phyloP scores from a whole-genome alignment of 2,113 vertebrate species.

The Limnothrissa miodon region DNA sequence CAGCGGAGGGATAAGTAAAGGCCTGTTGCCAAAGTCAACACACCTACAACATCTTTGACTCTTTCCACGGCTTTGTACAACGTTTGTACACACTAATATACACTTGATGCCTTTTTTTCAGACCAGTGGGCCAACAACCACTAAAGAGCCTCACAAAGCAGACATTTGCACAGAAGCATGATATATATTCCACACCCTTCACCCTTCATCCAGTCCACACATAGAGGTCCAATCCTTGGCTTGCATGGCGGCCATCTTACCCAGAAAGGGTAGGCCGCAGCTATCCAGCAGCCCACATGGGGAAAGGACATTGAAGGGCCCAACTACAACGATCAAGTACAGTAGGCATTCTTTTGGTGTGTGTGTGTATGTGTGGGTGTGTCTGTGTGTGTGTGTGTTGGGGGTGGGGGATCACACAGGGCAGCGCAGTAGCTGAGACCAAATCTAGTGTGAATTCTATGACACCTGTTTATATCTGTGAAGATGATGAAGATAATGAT shows the following conservation, averaged over 20 bases:
- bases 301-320: background rate
- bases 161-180: background rate
- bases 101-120: constrained; percentile 28
- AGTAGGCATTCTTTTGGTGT: background rate
- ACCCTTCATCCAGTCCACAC: background rate
- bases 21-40: background rate
- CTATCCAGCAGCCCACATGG: background rate
- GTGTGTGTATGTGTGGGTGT: background rate
- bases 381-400: too few relatives aligned
- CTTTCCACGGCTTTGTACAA: constrained; percentile 7
- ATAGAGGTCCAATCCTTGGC: constrained; percentile 20
- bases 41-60: background rate
- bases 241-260: background rate
- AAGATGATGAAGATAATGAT: too few relatives aligned
- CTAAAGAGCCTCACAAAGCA: background rate
- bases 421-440: too few relatives aligned
- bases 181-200: constrained; percentile 6
- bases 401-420: too few relatives aligned
- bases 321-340: background rate
- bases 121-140: constrained; percentile 20
- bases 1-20: background rate
- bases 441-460: too few relatives aligned
- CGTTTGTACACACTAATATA: constrained; percentile 20
- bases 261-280: too few relatives aligned
- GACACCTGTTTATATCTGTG: background rate